Evolutionary conservation across 2,113 vertebrate species (phyloP), one percentile per base, ranked within the genome.

Genomic region (Puma concolor): DNA sequence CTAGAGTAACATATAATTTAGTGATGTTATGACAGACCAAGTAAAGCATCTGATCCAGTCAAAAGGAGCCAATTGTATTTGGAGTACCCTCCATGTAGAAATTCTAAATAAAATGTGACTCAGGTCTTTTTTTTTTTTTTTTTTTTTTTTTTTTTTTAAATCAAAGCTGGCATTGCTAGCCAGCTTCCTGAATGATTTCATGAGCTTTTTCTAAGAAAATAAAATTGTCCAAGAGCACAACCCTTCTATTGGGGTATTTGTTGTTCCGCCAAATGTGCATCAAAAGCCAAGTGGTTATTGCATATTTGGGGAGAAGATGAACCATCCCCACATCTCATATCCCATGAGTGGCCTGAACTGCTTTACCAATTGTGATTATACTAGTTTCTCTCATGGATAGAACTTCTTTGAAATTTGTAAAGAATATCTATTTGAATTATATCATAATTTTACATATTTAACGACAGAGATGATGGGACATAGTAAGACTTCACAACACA

Each of bases 391-490:
- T 69, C 36, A 23, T 74, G 16, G 60, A 29, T 69, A 29, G n/a
- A 54, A 67, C 41, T 21, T 69, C 85, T 91, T 93, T 89, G 77
- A 90, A 95, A 57, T 63, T n/a, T 86, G 15, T 36, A 41, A 94
- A 85, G 36, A 72, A 72, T 72, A 63, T 82, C 90, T 89, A 80
- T 74, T 16, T 74, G 13, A 86, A 74, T 95, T 96, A 76, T 76
- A n/a, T 88, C 74, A 94, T 57, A 19, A 41, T 90, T 93, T 74
- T n/a, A 94, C 88, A 96, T 23, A 72, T 90, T 92, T 89, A 90
- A 60, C 41, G 57, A 48, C 63, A 88, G 19, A 95, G 67, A 77
- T 72, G 48, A 50, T 29, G 23, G 93, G 57, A 82, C 5, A 8
- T 33, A 71, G 63, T 44, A 33, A 93, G 38, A 66, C 13, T 90